Base-by-base conservation (phyloP, 1,140 invertebrate species). In the Ericerus pela region DNA sequence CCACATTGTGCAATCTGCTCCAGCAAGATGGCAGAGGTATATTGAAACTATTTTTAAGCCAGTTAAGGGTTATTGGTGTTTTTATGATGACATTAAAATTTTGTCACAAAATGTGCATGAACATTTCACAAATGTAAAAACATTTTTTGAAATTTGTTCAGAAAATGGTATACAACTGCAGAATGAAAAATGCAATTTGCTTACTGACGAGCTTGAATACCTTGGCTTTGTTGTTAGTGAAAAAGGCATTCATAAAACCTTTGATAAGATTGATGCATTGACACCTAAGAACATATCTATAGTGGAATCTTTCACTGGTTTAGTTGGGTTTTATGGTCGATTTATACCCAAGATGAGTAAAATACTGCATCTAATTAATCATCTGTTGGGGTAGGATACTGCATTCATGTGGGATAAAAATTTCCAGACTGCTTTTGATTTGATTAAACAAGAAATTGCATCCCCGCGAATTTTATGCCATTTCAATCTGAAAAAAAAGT, bases 241-340 rank as follows among this genome's bases (percentile, higher is more conserved):
- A 38, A 12, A 36, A 14, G 51, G 58, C 31, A 31, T 55, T 26
- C 29, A 28, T 43, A 51, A 47, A 24, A 55, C 41, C 12, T 36
- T 53, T 18, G 56, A 61, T 20, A 71, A 71, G 61, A 63, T 71
- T 24, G 28, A 58, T 18, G 66, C 68, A 3, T 66, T 73, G 16
- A 26, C 57, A 18, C 69, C 69, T 8, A 62, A 53, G 41, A 67
- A 58, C 56, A 54, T 63, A 4, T 66, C 67, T 33, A 64, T 55
- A 53, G 14, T 60, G 20, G 58, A 58, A 28, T 56, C 55, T 11
- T 62, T 60, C 54, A 43, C 60, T 22, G 59, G 59, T 4, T 18
- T 62, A 30, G 56, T 62, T 14, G 60, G 54, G 37, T 62, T 56
- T 58, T 60, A 62, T 55, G 22, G 28, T 26, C 60, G 55, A 38